A percentile compares a stretch with the other conserved stretches of the same genome.
phyloP scores from a whole-genome alignment of 2,797 vertebrate species.

The Potorous gilbertii region DNA sequence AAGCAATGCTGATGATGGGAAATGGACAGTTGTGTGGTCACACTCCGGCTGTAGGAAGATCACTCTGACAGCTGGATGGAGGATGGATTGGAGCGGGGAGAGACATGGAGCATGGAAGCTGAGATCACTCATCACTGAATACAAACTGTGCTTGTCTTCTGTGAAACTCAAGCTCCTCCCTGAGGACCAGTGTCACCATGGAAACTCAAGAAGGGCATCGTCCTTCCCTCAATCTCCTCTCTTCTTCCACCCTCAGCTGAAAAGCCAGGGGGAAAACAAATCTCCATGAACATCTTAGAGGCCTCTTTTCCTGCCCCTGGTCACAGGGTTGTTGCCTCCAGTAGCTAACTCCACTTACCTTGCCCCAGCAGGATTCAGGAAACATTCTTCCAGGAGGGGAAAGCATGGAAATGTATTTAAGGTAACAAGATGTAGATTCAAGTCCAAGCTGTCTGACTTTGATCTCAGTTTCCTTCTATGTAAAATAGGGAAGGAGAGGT shows the following conservation, averaged over 20 bases:
- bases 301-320: neutral
- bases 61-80: neutral
- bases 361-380: neutral
- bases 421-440: neutral
- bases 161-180: neutral
- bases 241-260: neutral
- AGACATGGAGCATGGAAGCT: neutral
- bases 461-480: neutral
- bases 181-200: neutral
- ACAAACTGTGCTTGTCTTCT: neutral
- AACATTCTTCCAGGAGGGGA: neutral
- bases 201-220: neutral
- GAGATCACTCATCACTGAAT: neutral
- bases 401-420: neutral
- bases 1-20: neutral
- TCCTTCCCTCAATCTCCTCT: neutral
- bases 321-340: neutral
- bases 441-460: neutral
- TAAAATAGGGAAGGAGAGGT: neutral
- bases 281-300: neutral
- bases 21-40: neutral
- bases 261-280: neutral
- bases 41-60: neutral
- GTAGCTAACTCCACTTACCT: neutral
- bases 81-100: neutral